Percentiles rank a stretch among this genome's conserved stretches.
phyloP scores from a whole-genome alignment of 53 echinoderm and acorn worm species.

The Antedon mediterranea region DNA sequence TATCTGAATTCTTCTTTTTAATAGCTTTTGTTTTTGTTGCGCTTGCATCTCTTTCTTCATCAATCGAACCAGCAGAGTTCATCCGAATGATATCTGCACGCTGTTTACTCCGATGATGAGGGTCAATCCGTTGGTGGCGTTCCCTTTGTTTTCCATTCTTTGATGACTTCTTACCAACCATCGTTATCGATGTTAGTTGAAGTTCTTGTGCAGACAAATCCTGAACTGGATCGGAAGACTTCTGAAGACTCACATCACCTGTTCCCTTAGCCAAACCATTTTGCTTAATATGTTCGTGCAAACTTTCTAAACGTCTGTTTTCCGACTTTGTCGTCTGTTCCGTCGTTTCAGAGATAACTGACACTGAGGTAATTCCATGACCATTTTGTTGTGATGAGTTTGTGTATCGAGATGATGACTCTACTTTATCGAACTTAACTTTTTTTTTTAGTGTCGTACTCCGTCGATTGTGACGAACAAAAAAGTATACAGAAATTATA shows the following conservation, averaged over 20 bases:
- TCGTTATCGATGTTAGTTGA: neutral
- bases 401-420: too few species aligned
- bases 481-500: neutral
- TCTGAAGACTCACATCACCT: too few species aligned
- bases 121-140: neutral
- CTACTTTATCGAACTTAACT: too few species aligned
- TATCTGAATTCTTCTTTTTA: neutral
- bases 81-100: neutral
- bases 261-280: neutral
- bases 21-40: neutral
- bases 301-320: neutral
- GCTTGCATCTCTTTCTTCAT: neutral
- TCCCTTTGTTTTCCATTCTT: neutral
- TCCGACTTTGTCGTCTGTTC: neutral
- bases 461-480: neutral
- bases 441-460: neutral
- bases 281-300: neutral
- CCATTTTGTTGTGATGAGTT: too few species aligned
- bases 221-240: neutral
- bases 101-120: neutral
- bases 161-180: neutral
- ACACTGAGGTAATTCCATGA: neutral
- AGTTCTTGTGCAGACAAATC: neutral
- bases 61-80: neutral
- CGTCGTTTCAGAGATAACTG: neutral